Evolutionary conservation across 2,888 invertebrate species (phyloP), one percentile per base, ranked within the genome.

Genomic region (Ochropleura leucogaster): DNA sequence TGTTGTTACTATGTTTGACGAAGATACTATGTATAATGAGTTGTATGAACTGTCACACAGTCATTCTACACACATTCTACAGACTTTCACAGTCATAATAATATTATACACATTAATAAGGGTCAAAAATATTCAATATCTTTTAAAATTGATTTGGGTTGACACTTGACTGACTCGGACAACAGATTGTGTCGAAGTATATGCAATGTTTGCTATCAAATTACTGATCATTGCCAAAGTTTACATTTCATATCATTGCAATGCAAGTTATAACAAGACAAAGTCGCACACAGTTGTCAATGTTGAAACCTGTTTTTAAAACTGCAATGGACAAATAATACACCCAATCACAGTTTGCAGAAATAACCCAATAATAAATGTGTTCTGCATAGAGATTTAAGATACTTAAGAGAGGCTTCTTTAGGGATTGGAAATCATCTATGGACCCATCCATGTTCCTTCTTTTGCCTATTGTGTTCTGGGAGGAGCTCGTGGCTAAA

Each of bases 251-350:
- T 42, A 30, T 63, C 6, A 20, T 44, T 71, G 53, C 47, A 70
- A 44, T 51, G 42, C 42, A 16, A 30, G 64, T 49, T 30, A 44
- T 4, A 16, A 18, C 12, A 46, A 30, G 30, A 20, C 30, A 59
- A 66, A 66, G 0, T 71, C 7, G 0, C 68, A 47, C 5, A 57
- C 51, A 47, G 9, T 51, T 49, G 57, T n/a, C 20, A 82, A 40
- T 78, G 7, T 69, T 69, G 55, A 63, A 79, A 64, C 60, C 9
- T 16, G 10, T 47, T 47, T 40, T 42, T 53, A 77, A 82, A 77
- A 60, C 4, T 51, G 69, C 46, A 69, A 68, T n/a, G 16, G 79
- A 44, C 60, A 63, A 47, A 1, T 57, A 12, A 5, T 30, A 30
- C 30, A 8, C 7, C 55, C 16, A 51, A 60, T 46, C 55, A 81